Evolutionary conservation across 2,113 vertebrate species (phyloP), one percentile per base, ranked within the genome.

Genomic region (Brachyistius frenatus): DNA sequence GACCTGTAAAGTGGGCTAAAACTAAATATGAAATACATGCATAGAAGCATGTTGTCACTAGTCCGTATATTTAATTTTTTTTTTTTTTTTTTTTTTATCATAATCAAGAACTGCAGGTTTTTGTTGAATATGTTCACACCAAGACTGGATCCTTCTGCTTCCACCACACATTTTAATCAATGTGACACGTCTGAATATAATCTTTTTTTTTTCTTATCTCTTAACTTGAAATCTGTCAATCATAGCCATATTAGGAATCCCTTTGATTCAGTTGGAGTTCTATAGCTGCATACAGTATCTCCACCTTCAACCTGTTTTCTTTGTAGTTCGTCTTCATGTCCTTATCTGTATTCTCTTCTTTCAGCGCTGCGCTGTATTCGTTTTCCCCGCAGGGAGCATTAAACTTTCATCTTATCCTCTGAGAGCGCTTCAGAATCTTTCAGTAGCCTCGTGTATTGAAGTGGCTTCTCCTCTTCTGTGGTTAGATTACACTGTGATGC

Each of bases 401-500:
- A 35, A 74, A 78, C 39, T 57, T 35, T 69, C 10, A 7, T 73
- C 53, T 57, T 35, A 6, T 56, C 71, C 55, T 64, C 39, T 55
- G 32, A 66, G 62, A 81, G 41, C 0, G 0, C 62, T 86, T 73
- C 2, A 61, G 14, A 72, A 15, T 76, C 57, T 70, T 66, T 81
- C 58, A 73, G n/a, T 55, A 13, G 31, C 39, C 39, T 81, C 73
- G 2, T 44, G 49, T 67, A 55, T 33, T 90, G 13, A 91, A 76
- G 66, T 89, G 56, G 14, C 13, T 0, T 86, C 75, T 87, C 58
- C 5, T 75, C 36, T 62, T 76, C 63, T 88, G 32, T 85, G 54
- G 56, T 65, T 84, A 98, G 97, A 96, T 70, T 98, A 97, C 88
- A 86, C 91, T 3, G 76, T 92, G 77, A 78, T 95, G 35, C 94